Percentiles rank a stretch among this genome's conserved stretches.
Evolutionary conservation across 2,113 vertebrate species (phyloP).

Genomic region (Speoplatyrhinus poulsoni): DNA sequence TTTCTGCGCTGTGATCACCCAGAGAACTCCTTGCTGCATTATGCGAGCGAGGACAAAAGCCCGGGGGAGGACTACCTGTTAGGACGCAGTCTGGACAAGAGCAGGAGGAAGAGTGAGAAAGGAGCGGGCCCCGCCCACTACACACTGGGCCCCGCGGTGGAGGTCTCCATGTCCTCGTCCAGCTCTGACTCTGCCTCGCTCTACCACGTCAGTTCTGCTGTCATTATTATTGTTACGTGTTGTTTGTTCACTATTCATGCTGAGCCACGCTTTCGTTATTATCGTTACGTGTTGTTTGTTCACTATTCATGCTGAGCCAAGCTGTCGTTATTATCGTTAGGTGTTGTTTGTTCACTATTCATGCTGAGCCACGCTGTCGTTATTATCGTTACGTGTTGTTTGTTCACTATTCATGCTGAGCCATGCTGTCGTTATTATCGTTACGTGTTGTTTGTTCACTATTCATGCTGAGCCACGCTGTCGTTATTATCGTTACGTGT

Average conservation of each 20-base stretch:
- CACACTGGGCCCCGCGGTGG: constrained; percentile 90
- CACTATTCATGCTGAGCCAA: background rate
- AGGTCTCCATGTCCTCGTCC: constrained; percentile 91
- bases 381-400: background rate
- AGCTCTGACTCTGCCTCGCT: constrained; percentile 88
- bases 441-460: too few species aligned
- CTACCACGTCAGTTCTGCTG: constrained; percentile 86
- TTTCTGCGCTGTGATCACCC: constrained; percentile 32
- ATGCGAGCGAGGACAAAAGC: constrained; percentile 92
- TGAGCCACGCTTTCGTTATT: background rate
- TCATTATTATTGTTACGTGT: background rate
- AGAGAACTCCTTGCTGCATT: constrained; percentile 96
- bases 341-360: background rate
- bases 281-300: background rate
- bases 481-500: background rate
- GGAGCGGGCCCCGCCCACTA: constrained; percentile 91
- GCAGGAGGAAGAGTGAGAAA: constrained; percentile 90
- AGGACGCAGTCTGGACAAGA: constrained; percentile 89
- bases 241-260: background rate
- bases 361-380: background rate
- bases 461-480: too few species aligned
- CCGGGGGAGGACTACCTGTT: constrained; percentile 89
- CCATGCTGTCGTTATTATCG: background rate
- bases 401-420: background rate
- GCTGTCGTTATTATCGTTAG: background rate